Conservation (phyloP, 2,113 vertebrate genomes). For the Riparia riparia region DNA sequence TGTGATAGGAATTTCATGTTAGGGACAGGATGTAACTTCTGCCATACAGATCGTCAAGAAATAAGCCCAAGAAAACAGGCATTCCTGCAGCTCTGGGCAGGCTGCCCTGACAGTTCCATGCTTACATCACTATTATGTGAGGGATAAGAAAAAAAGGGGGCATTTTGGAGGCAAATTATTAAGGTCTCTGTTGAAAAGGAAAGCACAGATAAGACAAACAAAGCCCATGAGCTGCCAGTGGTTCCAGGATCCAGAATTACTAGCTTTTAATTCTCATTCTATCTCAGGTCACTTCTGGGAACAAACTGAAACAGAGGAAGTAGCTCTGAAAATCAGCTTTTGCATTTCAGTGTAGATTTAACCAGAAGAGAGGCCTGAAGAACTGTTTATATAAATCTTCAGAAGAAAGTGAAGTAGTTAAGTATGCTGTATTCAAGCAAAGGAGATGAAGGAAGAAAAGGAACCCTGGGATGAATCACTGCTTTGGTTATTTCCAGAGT, state of each 20-base stretch:
- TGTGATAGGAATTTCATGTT: neutral
- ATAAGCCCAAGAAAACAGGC: neutral
- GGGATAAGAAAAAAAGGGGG: neutral
- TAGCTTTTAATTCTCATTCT: slow-evolving; percentile 2
- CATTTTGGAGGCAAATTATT: neutral
- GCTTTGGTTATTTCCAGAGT: slow-evolving; percentile 28
- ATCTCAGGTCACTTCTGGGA: neutral
- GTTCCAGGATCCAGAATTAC: neutral
- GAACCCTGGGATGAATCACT: slow-evolving; percentile 34
- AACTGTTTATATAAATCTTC: slow-evolving; percentile 20
- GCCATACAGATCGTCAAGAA: neutral
- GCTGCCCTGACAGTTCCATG: neutral
- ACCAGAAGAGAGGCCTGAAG: neutral
- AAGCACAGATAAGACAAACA: slow-evolving; percentile 3
- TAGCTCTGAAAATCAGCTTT: slow-evolving; percentile 5
- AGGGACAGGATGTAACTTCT: neutral
- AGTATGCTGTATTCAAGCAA: neutral
- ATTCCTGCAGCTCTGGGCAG: neutral
- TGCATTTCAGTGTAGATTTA: neutral
- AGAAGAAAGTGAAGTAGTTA: slow-evolving; percentile 34
- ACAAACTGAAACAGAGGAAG: neutral
- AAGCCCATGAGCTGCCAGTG: neutral
- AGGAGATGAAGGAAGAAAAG: neutral
- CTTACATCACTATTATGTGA: neutral
- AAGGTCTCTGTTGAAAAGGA: neutral